Evolutionary conservation across 2,888 invertebrate genomes (phyloP), one percentile per base, ranked within the genome.

Genomic region (Diplolepis rosae): DNA sequence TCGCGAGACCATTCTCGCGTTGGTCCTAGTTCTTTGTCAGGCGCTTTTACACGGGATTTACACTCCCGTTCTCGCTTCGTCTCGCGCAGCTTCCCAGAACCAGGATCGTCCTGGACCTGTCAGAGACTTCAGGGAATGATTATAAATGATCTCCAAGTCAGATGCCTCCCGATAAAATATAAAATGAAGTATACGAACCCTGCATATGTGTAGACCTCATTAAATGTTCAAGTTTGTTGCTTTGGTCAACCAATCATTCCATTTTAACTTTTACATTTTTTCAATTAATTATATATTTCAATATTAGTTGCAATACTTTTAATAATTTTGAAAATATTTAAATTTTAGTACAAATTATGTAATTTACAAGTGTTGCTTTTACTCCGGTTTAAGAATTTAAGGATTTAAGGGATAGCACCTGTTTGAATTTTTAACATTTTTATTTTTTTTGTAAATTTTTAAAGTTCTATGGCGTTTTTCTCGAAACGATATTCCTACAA

Each of bases 101-200:
- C 56, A 56, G 56, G 56, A 56, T 56, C 56, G 24, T 56, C 56
- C 56, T 24, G 56, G 24, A 56, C 56, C 56, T 56, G 35, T 56
- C 56, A 54, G 32, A 54, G n/a, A 54, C 54, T 30, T 30, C 54
- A 56, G n/a, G 35, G 56, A 56, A 35, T 56, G 56, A 56, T 56
- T 35, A 56, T 56, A 56, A 56, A 56, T 56, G 56, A 35, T 56
- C 6, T 13, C 4, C 22, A 56, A 56, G 35, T 35, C 35, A 22
- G 35, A 7, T 56, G 56, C 56, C 35, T 39, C n/a, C 11, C 56
- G 35, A 56, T 24, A 35, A 56, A 56, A 4, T 56, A 35, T 35
- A 5, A 56, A 56, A 56, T 22, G 22, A 35, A 56, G 13, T 35
- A 56, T 39, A 35, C 3, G 22, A 11, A 22, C 32, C 32, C 18